Conservation (phyloP, 1,140 invertebrate genomes). For the Caenorhabditis latens region DNA sequence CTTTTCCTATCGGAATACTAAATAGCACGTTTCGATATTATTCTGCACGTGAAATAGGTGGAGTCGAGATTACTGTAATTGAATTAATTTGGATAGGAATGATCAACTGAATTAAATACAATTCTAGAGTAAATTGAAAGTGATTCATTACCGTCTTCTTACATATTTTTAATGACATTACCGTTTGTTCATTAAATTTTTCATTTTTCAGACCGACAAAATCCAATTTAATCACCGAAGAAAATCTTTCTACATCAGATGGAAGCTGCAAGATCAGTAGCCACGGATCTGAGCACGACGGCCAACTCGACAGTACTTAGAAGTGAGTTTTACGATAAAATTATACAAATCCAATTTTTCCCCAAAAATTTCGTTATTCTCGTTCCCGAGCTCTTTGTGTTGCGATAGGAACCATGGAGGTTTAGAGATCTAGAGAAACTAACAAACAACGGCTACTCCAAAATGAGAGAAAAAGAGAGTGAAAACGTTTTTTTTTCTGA, state of each 20-base stretch:
- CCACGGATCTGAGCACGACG: slow-evolving; percentile 30
- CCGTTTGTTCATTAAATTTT: neutral
- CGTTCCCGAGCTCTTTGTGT: neutral
- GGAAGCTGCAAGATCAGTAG: slow-evolving; percentile 42
- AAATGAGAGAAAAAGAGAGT: neutral
- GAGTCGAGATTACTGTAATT: too few relatives aligned
- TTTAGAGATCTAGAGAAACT: neutral
- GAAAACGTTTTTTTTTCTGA: neutral
- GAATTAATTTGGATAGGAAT: too few relatives aligned
- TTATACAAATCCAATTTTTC: neutral
- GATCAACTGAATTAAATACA: too few relatives aligned
- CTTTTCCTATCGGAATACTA: neutral
- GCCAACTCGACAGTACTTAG: slow-evolving; percentile 44
- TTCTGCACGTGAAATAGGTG: too few relatives aligned
- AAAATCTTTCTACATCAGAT: neutral
- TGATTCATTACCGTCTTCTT: too few relatives aligned
- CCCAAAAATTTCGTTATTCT: neutral
- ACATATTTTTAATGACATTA: too few relatives aligned
- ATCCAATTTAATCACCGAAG: neutral
- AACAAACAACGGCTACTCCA: neutral
- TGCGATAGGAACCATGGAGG: slow-evolving; percentile 6
- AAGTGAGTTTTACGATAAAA: neutral
- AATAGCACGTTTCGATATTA: neutral
- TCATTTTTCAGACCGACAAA: neutral
- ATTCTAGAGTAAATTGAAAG: too few relatives aligned